Evolutionary conservation across 2,888 invertebrate species (phyloP), one percentile per base, ranked within the genome.

Genomic region (Mylabris sibirica): DNA sequence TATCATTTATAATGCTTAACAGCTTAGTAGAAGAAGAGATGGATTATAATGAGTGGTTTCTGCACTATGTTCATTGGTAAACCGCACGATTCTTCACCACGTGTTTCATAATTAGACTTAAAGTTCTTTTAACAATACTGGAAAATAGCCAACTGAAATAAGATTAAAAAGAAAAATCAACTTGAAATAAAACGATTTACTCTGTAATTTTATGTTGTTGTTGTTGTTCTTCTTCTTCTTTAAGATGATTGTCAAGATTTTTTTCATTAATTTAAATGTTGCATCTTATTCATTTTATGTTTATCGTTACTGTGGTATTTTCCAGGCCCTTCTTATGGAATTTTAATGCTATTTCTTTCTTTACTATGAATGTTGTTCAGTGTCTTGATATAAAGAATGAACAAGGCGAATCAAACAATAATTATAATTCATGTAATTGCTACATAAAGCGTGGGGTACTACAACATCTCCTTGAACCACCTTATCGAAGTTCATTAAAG

Each of bases 391-490:
- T 60, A 34, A 60, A 60, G n/a, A 49, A 20, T 20, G 60, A 35
- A 60, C 30, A 60, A 60, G 30, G 60, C 62, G 62, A 20, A 72
- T 70, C 68, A 62, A 66, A 65, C 38, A 70, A 70, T 72, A 70
- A 72, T 72, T 69, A 72, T 72, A 71, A 71, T 73, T 71, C 72
- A 69, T 69, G 71, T 73, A 73, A 73, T 73, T 73, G 72, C 72
- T 49, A 26, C 60, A 35, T 57, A 71, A 68, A 73, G 69, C 71
- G 72, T 73, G 72, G 72, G 66, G 69, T 69, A 64, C 8, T 30
- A 30, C 30, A 30, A 30, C 60, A 63, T 73, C 71, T 68, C 71
- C 72, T 73, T 73, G 71, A 71, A 73, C 72, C 66, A 63, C 65
- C 67, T 71, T 71, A 73, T 73, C 69, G 67, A 59, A 71, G 72